Evolutionary conservation across 2,888 invertebrate species (phyloP), one percentile per base, ranked within the genome.

Genomic region (Rotaria macrura): DNA sequence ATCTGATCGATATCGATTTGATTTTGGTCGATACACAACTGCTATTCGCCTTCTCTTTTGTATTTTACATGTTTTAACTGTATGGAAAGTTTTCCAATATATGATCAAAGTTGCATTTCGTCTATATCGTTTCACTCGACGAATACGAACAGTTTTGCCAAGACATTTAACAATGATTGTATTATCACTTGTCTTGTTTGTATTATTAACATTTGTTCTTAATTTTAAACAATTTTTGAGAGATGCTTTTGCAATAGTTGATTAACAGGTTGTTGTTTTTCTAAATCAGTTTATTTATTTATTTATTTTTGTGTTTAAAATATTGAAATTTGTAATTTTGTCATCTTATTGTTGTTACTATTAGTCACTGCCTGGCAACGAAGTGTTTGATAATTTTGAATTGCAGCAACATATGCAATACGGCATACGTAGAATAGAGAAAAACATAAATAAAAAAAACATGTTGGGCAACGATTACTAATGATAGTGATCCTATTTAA

Each of bases 11-110:
- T 79, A 79, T 79, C 40, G 43, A 10, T 79, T 79, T 43, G 79
- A 79, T 43, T 79, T 79, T 43, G 79, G 79, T n/a, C 40, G 12
- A 79, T 79, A 43, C 43, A 79, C 79, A 40, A 43, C 25, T 2
- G 25, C n/a, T 3, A 79, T 79, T 5, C 79, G 79, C 25, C 43
- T 79, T 43, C 12, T 79, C 25, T 79, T 79, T 43, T 79, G 79
- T 79, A 23, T 79, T n/a, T 1, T 79, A 79, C 79, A 79, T 79
- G 79, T 79, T 4, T 79, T 79, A 79, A 79, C 79, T 25, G 43
- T 79, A 43, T 79, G 79, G 79, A 79, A 79, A 79, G 25, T 79
- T 23, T 79, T 79, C 43, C 79, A 79, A 79, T 79, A 79, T 79
- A 79, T 79, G 7, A 79, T 79, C 10, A 40, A 40, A 43, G 2